Evolutionary conservation across 2,888 invertebrate genomes (phyloP).

Genomic region (Hydroisotoma schaefferi): DNA sequence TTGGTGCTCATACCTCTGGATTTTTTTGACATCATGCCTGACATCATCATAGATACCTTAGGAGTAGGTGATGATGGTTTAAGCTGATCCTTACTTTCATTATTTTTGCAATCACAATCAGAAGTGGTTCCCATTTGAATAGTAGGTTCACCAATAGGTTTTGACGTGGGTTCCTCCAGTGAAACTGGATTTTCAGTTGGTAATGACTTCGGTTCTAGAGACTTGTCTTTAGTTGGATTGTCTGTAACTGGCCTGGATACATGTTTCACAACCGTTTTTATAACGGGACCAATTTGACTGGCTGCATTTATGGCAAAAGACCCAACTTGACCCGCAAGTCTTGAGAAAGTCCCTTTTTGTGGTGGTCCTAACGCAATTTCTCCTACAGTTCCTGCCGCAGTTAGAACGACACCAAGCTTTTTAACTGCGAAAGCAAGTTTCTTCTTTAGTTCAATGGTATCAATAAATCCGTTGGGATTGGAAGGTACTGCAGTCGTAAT

Average conservation of each 20-base stretch:
- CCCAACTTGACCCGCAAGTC: neutral
- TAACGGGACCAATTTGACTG: neutral
- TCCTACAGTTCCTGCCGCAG: neutral
- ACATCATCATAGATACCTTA: too few relatives aligned
- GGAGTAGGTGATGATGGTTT: too few relatives aligned
- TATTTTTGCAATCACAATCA: too few relatives aligned
- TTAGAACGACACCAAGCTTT: neutral
- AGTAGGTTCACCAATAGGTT: too few relatives aligned
- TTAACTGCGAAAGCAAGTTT: neutral
- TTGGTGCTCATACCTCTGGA: too few relatives aligned
- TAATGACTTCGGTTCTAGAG: too few relatives aligned
- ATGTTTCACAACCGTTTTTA: neutral
- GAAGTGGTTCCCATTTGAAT: too few relatives aligned
- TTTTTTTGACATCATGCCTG: too few relatives aligned
- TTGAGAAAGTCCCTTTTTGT: neutral
- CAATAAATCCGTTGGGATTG: neutral
- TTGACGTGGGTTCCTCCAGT: too few relatives aligned
- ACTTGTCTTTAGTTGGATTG: too few relatives aligned
- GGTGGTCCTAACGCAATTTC: neutral
- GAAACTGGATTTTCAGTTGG: neutral
- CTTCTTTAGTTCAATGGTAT: constrained; percentile 3
- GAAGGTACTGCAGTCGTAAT: neutral
- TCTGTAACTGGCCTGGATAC: too few relatives aligned
- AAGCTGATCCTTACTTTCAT: too few relatives aligned
- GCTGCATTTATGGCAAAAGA: neutral